Conservation (phyloP, 1,140 invertebrate species). For the Sinonovacula constricta region DNA sequence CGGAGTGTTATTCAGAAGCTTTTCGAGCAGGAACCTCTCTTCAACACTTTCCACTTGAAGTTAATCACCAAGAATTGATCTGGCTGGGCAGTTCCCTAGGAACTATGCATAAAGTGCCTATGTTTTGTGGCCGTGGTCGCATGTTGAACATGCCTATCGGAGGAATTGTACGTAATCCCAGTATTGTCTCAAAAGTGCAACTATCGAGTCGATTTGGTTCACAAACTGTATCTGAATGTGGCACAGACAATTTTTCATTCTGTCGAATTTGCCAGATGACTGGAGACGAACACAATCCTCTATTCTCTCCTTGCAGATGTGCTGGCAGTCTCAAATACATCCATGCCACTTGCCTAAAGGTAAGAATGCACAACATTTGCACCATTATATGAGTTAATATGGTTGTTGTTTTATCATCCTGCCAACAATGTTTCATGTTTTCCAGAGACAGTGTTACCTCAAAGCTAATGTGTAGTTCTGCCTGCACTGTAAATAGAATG, state of each 20-base stretch:
- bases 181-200: constrained; percentile 9
- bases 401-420: too few relatives aligned
- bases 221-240: constrained; percentile 63
- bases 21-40: constrained; percentile 19
- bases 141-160: not conserved
- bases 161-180: constrained; percentile 8
- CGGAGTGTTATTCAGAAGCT: not conserved
- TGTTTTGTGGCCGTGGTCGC: not conserved
- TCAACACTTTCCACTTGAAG: not conserved
- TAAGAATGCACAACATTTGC: too few relatives aligned
- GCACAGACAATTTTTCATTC: constrained; percentile 76
- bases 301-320: constrained; percentile 82
- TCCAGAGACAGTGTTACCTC: too few relatives aligned
- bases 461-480: too few relatives aligned
- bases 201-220: constrained; percentile 48
- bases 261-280: constrained; percentile 81
- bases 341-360: constrained; percentile 81
- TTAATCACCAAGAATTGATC: constrained; percentile 27
- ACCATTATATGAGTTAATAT: too few relatives aligned
- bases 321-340: constrained; percentile 81
- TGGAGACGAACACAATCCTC: constrained; percentile 78
- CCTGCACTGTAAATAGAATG: too few relatives aligned
- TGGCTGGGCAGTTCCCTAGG: constrained; percentile 46
- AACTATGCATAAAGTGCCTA: constrained; percentile 48
- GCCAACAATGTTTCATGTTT: too few relatives aligned